Evolutionary conservation across 1,140 invertebrate genomes (phyloP), one percentile per base, ranked within the genome.

Genomic region (Melitaea cinxia): DNA sequence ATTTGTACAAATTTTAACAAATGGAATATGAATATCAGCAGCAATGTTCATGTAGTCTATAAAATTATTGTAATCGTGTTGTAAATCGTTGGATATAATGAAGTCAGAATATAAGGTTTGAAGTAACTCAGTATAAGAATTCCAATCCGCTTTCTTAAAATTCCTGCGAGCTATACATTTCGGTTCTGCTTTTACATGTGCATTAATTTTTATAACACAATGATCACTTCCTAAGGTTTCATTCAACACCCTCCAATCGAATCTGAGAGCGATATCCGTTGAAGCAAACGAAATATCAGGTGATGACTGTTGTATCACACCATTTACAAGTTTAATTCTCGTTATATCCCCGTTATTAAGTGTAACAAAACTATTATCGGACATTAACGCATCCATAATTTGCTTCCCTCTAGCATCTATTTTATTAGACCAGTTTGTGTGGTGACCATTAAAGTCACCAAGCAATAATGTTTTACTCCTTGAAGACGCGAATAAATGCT

Each of bases 371-470:
- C 35, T 42, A 53, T 55, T 17, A 4, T 75, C 70, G n/a, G n/a
- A n/a, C n/a, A 70, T n/a, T n/a, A 39, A 9, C n/a, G 58, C 33
- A 45, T 72, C 58, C 47, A 64, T 52, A 39, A 75, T 50, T 49
- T 72, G 58, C 6, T 17, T 14, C 1, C 73, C 73, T 24, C 67
- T 45, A 2, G 1, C 4, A 72, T 75, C 69, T 37, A 37, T 65
- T 60, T 63, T 68, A 12, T 33, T 24, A 0, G 70, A 75, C 70
- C 73, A 72, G 26, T 39, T 63, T 0, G 19, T 26, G 42, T 72
- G 70, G 54, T 74, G 72, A 6, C 57, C 68, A 45, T 71, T 74
- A 39, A 71, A 65, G 39, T 72, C 73, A 0, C 42, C 42, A 1
- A 45, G 42, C 21, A 45, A 9, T 10, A 45, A 10, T 4, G 42